Percentiles rank a stretch among this genome's conserved stretches.
Evolutionary conservation across 2,888 invertebrate species (phyloP).

Genomic region (Nemotelus nigrinus): DNA sequence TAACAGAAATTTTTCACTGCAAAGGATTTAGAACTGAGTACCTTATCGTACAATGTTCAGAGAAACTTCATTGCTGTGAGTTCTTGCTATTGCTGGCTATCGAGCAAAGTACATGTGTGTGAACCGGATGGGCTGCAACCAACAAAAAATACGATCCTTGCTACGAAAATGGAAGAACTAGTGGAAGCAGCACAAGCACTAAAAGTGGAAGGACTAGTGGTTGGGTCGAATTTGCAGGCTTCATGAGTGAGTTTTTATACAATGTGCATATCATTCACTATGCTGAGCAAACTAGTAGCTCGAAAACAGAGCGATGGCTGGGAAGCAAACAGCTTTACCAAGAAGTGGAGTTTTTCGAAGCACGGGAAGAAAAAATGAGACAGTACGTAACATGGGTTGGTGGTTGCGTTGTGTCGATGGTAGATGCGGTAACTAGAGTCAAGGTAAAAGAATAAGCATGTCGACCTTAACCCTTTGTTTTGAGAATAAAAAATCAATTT

Average conservation of each 20-base stretch:
- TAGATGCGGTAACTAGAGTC: constrained; percentile 1
- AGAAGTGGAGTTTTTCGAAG: too few species aligned
- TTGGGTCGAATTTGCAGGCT: neutral
- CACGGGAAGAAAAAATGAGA: neutral
- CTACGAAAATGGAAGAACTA: too few species aligned
- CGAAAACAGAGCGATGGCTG: too few species aligned
- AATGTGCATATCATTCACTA: constrained; percentile 36
- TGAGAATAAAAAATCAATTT: too few species aligned
- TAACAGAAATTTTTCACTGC: constrained; percentile 21
- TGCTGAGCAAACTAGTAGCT: neutral
- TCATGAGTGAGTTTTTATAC: constrained; percentile 8
- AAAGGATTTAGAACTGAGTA: constrained; percentile 35
- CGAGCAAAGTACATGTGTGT: too few species aligned
- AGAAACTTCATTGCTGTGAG: constrained; percentile 12
- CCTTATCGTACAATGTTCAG: constrained; percentile 32
- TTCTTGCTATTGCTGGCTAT: neutral
- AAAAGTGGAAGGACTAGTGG: too few species aligned
- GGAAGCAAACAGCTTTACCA: too few species aligned
- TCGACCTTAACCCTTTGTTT: constrained; percentile 3
- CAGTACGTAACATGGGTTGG: neutral
- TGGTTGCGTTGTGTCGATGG: neutral
- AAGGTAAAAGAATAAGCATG: neutral
- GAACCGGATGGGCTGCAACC: too few species aligned
- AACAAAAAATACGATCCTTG: too few species aligned
- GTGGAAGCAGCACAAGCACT: too few species aligned